Percentiles rank a stretch among this genome's conserved stretches.
phyloP scores from a whole-genome alignment of 2,113 vertebrate genomes.

The Vulpes ferrilata region DNA sequence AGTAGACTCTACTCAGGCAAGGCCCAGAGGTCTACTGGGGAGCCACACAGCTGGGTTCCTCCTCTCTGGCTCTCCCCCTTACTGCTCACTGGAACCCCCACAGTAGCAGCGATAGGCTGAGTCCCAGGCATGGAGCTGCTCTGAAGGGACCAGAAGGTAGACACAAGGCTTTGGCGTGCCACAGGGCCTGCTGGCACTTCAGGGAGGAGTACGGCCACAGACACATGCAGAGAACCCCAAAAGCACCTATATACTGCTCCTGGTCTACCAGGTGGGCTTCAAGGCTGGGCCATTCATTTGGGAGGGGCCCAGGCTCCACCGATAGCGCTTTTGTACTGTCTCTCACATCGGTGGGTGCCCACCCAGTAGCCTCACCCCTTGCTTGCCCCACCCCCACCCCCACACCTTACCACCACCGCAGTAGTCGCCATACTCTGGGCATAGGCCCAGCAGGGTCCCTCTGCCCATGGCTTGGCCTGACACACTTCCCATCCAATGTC shows the following conservation, averaged over 20 bases:
- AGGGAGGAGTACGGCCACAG: too few relatives aligned
- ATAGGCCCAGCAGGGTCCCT: background rate
- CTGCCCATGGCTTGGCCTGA: background rate
- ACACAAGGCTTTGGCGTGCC: background rate
- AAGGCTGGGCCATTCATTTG: background rate
- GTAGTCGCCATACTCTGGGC: background rate
- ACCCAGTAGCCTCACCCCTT: background rate
- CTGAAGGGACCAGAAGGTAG: background rate
- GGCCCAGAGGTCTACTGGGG: background rate
- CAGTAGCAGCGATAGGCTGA: background rate
- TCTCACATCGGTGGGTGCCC: too few relatives aligned
- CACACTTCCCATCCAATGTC: background rate
- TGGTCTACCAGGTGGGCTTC: background rate
- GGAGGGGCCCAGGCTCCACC: rapidly evolving
- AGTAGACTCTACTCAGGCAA: background rate
- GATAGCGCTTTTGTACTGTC: background rate
- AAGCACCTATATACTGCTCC: background rate
- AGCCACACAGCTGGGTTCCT: background rate
- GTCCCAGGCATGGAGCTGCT: background rate
- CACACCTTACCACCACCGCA: background rate
- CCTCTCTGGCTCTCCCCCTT: background rate
- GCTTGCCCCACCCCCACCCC: background rate
- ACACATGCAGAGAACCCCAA: background rate
- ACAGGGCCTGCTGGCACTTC: background rate
- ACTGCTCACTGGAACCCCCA: background rate